Conservation (phyloP, 2,888 invertebrate genomes). For the Tenthredo distinguenda region DNA sequence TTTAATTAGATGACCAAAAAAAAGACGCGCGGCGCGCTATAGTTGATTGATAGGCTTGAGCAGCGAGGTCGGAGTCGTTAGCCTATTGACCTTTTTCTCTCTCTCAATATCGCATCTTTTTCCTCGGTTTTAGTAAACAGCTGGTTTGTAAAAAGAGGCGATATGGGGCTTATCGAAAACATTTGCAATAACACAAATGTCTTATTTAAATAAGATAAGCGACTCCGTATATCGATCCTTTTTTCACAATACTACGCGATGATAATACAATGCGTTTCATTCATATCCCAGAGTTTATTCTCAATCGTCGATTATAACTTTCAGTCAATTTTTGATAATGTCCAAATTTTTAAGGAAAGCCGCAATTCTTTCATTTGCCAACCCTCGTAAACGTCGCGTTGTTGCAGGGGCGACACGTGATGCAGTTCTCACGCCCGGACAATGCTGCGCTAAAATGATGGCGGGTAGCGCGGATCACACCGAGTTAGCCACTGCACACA, state of each 20-base stretch:
- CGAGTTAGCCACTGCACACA: not conserved
- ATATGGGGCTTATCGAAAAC: not conserved
- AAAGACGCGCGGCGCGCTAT: not conserved
- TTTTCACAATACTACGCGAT: not conserved
- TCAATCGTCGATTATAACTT: not conserved
- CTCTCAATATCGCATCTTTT: not conserved
- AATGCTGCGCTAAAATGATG: constrained; percentile 33
- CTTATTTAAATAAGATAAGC: not conserved
- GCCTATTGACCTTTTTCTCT: constrained; percentile 20
- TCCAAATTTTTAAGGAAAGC: not conserved
- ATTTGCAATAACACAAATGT: not conserved
- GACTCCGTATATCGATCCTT: not conserved
- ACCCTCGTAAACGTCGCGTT: not conserved
- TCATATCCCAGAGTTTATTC: not conserved
- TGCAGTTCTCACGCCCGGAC: constrained; percentile 42
- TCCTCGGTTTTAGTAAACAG: not conserved
- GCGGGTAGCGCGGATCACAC: not conserved
- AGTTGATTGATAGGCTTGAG: not conserved
- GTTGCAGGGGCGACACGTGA: constrained; percentile 9
- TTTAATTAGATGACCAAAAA: constrained; percentile 7
- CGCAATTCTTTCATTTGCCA: not conserved
- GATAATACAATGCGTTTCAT: not conserved
- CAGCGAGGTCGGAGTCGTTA: constrained; percentile 1
- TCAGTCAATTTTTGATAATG: not conserved
- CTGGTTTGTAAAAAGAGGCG: not conserved